A percentile compares a stretch with the other conserved stretches of the same genome.
These are phyloP conservation scores for Anhinga rufa DNA, from an alignment of 2,113 vertebrate species.

Conservation along the genomic window DNA sequence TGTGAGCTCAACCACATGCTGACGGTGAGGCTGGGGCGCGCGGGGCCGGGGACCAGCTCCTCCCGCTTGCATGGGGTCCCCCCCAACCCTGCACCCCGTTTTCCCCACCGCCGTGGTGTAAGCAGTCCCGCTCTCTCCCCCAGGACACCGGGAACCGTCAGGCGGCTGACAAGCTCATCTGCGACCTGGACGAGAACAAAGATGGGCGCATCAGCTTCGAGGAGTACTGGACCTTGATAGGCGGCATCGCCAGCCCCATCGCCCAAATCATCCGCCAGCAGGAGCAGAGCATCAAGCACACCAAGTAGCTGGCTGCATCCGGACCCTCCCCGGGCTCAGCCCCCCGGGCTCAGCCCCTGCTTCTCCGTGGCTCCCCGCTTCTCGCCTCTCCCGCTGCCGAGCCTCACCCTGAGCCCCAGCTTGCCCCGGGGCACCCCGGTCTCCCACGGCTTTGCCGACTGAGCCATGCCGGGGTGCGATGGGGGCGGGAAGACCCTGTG, in stretches of 20 bases:
- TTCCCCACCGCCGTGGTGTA: fast-evolving
- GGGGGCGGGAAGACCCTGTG: fast-evolving
- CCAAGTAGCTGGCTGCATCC: neutral
- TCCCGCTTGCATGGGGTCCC: fast-evolving
- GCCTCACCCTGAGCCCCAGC: neutral
- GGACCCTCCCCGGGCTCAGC: too few species aligned
- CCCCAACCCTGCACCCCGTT: neutral
- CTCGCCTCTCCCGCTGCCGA: neutral
- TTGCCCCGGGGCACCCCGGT: neutral
- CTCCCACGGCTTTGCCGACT: neutral
- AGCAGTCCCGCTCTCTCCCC: neutral
- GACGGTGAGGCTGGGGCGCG: conserved; percentile 11
- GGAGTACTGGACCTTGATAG: conserved; percentile 81
- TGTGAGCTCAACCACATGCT: conserved; percentile 77
- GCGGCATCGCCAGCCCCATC: conserved; percentile 75
- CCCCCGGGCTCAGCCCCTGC: neutral
- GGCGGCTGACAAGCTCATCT: conserved; percentile 75
- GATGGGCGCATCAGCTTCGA: conserved; percentile 77
- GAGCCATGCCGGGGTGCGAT: neutral
- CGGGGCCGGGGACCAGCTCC: fast-evolving
- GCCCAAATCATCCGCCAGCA: conserved; percentile 74
- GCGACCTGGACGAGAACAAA: conserved; percentile 73
- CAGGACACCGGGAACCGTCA: conserved; percentile 76
- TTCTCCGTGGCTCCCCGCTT: neutral
- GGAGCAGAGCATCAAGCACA: conserved; percentile 60